phyloP scores from a whole-genome alignment of 2,888 invertebrate species.

The Drosophila neutralis region DNA sequence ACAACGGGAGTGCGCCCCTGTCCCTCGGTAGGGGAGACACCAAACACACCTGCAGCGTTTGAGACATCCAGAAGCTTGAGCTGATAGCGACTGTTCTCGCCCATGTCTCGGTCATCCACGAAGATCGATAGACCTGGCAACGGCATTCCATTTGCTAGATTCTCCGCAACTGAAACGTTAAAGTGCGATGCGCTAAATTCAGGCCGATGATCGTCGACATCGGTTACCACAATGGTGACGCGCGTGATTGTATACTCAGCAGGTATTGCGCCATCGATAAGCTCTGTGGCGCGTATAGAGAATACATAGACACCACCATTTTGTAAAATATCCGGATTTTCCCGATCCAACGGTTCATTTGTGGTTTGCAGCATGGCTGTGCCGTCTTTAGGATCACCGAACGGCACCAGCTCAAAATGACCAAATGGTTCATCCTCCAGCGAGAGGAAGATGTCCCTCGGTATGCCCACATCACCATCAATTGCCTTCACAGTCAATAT shows the following conservation, averaged over 20 bases:
- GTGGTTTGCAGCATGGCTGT: slow-evolving; percentile 88
- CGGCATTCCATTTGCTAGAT: slow-evolving; percentile 89
- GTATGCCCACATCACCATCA: slow-evolving; percentile 92
- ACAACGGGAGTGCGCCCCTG: slow-evolving; percentile 91
- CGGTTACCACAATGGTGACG: slow-evolving; percentile 91
- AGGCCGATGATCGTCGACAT: slow-evolving; percentile 91
- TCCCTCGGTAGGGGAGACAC: slow-evolving; percentile 88
- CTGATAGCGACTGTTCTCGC: slow-evolving; percentile 90
- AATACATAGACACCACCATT: slow-evolving; percentile 92
- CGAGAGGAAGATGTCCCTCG: slow-evolving; percentile 88
- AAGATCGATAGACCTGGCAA: slow-evolving; percentile 90
- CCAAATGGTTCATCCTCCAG: slow-evolving; percentile 89
- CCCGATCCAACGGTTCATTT: slow-evolving; percentile 89
- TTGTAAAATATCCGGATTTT: slow-evolving; percentile 90
- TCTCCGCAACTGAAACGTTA: slow-evolving; percentile 90
- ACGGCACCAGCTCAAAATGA: slow-evolving; percentile 88
- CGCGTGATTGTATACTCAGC: slow-evolving; percentile 89
- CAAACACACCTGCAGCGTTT: slow-evolving; percentile 87
- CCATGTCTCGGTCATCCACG: slow-evolving; percentile 90
- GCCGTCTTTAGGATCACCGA: slow-evolving; percentile 86
- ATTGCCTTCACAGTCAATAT: slow-evolving; percentile 90
- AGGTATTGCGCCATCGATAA: slow-evolving; percentile 89
- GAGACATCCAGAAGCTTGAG: slow-evolving; percentile 87
- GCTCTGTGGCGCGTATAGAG: slow-evolving; percentile 89
- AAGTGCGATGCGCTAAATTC: slow-evolving; percentile 89